Percentiles rank a stretch among this genome's conserved stretches.
These are phyloP conservation scores for Stichodactyla mertensii DNA, from an alignment of 64 coral and sea anemone genomes.

Conservation along the genomic window DNA sequence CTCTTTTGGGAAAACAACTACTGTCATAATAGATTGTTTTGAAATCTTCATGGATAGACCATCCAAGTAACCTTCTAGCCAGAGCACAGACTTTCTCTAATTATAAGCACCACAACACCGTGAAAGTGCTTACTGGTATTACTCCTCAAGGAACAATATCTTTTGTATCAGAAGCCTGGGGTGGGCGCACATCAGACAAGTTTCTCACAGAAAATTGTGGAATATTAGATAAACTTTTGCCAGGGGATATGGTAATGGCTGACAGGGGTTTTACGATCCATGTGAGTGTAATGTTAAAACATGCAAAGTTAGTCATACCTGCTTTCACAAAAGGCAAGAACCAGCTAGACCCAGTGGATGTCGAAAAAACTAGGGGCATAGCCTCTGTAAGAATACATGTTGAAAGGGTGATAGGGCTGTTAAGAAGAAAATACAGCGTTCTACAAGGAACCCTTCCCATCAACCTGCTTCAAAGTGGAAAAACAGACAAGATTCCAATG, in stretches of 20 bases:
- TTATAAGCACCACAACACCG: too few relatives aligned
- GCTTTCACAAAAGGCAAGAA: slow-evolving; percentile 29
- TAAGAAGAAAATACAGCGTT: slow-evolving; percentile 24
- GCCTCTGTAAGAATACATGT: slow-evolving; percentile 29
- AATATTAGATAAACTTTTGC: too few relatives aligned
- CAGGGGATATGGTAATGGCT: not conserved
- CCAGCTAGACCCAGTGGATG: slow-evolving; percentile 11
- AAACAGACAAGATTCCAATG: slow-evolving; percentile 20
- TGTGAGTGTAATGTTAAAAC: slow-evolving; percentile 19
- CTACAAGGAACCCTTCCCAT: not conserved
- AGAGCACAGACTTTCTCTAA: too few relatives aligned
- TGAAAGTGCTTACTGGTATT: too few relatives aligned
- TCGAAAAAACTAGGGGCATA: slow-evolving; percentile 27
- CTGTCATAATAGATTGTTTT: too few relatives aligned
- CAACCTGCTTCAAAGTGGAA: not conserved
- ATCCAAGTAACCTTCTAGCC: too few relatives aligned
- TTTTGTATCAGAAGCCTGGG: too few relatives aligned
- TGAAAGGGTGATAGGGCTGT: slow-evolving; percentile 30
- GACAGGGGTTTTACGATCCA: slow-evolving; percentile 24
- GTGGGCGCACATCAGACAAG: too few relatives aligned
- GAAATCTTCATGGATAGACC: too few relatives aligned
- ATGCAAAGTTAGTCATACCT: not conserved
- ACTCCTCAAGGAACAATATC: too few relatives aligned
- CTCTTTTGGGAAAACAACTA: too few relatives aligned
- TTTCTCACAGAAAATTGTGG: too few relatives aligned